Base-by-base conservation (phyloP, 2,888 invertebrate species). In the Amblyteles armatorius region DNA sequence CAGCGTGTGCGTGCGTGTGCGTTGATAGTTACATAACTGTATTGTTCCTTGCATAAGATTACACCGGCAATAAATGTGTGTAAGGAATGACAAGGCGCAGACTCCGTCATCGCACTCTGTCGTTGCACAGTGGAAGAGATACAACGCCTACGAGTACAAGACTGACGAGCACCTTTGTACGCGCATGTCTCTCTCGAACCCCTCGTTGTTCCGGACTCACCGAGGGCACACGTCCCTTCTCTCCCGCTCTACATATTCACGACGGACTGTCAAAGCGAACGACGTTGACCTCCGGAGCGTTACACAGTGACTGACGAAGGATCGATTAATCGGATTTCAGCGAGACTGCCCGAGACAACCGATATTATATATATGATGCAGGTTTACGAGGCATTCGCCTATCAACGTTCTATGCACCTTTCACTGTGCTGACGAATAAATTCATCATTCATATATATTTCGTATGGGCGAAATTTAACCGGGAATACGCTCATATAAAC, bases 321-420 rank as follows among this genome's bases (percentile, higher is more conserved):
- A 86, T 86, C 87, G 87, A 86, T 87, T 85, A 82, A 86, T 87
- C 86, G 87, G 84, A 83, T 87, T 86, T 84, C 67, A 72, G 68
- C 79, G 81, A 81, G 73, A 84, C 84, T 78, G 19, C 78, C 33
- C 44, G 81, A 78, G 81, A 84, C 73, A 73, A 44, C 50, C 69
- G 78, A 73, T 67, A 29, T 68, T 73, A 29, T 81, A 52, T 67
- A 63, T 63, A 69, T 3, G 57, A 52, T 74, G 68, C 69, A 60
- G 7, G 33, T 7, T 33, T 16, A 33, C 29, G 63, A 29, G 63
- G 33, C 33, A 63, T 29, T 63, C 13, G 29, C 16, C 33, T 26
- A 60, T 60, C 26, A 40, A 40, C 40, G 9, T 9, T 40, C 40
- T 40, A 40, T 40, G 9, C 40, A 40, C 40, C 40, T 40, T 40